Evolutionary conservation across 2,888 invertebrate genomes (phyloP), one percentile per base, ranked within the genome.

Genomic region (Elysia crispata): DNA sequence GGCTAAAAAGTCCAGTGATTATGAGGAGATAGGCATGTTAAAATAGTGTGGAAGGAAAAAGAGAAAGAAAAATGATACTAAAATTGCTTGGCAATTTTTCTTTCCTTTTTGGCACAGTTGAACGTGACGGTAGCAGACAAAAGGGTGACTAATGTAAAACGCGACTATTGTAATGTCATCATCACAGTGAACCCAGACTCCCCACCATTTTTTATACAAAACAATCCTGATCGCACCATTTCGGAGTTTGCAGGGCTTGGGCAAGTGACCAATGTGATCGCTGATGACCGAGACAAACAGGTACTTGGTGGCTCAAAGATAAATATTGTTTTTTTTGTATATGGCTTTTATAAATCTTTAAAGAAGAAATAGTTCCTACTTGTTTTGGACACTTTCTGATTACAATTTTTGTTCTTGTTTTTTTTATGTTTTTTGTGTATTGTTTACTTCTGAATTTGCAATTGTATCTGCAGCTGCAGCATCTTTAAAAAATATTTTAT

Each of bases 281-380:
- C 87, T 23, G 54, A 20, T 1, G 88, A 88, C 70, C 23, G n/a
- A 30, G 88, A 88, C 83, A 81, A 86, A 18, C 82, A 86, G 85
- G 88, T 87, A 79, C 23, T 73, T 41, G 3, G 18, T 20, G 50
- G 20, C 50, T n/a, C 18, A 28, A 11, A 33, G 33, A 41, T 41
- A 6, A 41, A 41, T 11, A 3, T 41, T 3, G 3, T 6, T 6
- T 6, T 41, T 41, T 41, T 41, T 6, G 41, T 11, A 41, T 41
- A 41, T 6, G 11, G 41, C 28, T 13, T 67, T 28, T 67, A 67
- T 67, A 6, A 28, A 25, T 30, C 20, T 67, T 8, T 11, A 67
- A 8, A 30, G 23, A 67, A 28, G 15, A 23, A 60, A 8, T 3
- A 8, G 15, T 60, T 23, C 15, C 25, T 13, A 8, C 25, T 8